Conservation (phyloP, 1,140 invertebrate species). For the Gryon sp. region DNA sequence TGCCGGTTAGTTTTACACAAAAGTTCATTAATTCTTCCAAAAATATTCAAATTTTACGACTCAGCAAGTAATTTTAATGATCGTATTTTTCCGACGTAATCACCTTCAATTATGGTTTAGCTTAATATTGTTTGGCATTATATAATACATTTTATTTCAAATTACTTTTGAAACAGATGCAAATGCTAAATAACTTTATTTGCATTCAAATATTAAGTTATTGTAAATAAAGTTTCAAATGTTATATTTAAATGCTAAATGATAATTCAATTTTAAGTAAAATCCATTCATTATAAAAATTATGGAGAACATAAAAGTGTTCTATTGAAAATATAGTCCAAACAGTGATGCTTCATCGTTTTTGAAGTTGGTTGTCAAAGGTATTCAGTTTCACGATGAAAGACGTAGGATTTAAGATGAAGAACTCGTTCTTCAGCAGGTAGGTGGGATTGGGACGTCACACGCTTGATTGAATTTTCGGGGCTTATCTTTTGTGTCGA, state of each 20-base stretch:
- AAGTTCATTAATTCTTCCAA: conserved; percentile 23
- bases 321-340: too few species aligned
- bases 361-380: conserved; percentile 5
- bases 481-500: conserved; percentile 13
- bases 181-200: too few species aligned
- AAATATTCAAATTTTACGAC: conserved; percentile 26
- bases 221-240: too few species aligned
- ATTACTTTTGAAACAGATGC: too few species aligned
- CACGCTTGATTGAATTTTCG: conserved; percentile 37
- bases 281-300: too few species aligned
- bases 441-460: conserved; percentile 24
- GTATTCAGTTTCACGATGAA: conserved; percentile 23
- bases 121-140: not conserved
- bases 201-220: too few species aligned
- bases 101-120: not conserved
- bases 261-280: too few species aligned
- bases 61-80: conserved; percentile 10
- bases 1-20: conserved; percentile 12
- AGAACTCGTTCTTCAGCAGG: conserved; percentile 27
- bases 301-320: too few species aligned
- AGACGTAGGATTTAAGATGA: conserved; percentile 11
- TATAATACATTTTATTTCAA: too few species aligned
- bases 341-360: conserved; percentile 3
- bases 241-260: too few species aligned
- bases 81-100: not conserved